A percentile compares a stretch with the other conserved stretches of the same genome.
Evolutionary conservation across 2,888 invertebrate genomes (phyloP).

Genomic region (Lydus trimaculatus): DNA sequence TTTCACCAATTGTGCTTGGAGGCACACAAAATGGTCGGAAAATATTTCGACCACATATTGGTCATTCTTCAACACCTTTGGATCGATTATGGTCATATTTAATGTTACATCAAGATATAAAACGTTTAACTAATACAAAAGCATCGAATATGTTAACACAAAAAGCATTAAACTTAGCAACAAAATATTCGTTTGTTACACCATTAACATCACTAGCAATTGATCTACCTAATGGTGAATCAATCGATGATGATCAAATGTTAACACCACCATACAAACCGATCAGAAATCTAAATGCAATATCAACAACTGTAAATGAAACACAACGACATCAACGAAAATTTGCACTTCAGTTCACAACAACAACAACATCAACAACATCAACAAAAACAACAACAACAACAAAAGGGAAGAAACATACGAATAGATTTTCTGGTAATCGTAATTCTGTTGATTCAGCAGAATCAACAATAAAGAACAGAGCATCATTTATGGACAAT

Average conservation of each 20-base stretch:
- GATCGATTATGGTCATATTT: slow-evolving; percentile 68
- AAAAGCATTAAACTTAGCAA: slow-evolving; percentile 65
- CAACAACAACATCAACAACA: not conserved
- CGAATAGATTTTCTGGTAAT: no score
- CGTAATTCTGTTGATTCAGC: no score
- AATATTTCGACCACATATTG: not conserved
- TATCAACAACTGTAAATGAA: not conserved
- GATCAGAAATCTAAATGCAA: not conserved
- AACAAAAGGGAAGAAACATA: no score
- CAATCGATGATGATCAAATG: not conserved
- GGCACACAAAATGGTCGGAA: not conserved
- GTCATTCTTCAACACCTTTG: slow-evolving; percentile 44
- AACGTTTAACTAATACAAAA: slow-evolving; percentile 39
- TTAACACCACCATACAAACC: not conserved
- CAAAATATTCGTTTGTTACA: slow-evolving; percentile 70
- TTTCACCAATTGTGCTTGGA: not conserved
- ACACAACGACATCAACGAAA: not conserved
- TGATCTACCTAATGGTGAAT: slow-evolving; percentile 65
- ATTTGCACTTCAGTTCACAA: not conserved
- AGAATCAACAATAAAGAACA: no score
- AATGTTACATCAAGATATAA: slow-evolving; percentile 68
- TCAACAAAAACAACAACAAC: no score
- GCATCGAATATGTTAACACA: slow-evolving; percentile 52
- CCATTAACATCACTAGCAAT: slow-evolving; percentile 73
- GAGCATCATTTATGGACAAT: no score